Conservation (phyloP, 2,113 vertebrate genomes). For the Syrmaticus mikado region DNA sequence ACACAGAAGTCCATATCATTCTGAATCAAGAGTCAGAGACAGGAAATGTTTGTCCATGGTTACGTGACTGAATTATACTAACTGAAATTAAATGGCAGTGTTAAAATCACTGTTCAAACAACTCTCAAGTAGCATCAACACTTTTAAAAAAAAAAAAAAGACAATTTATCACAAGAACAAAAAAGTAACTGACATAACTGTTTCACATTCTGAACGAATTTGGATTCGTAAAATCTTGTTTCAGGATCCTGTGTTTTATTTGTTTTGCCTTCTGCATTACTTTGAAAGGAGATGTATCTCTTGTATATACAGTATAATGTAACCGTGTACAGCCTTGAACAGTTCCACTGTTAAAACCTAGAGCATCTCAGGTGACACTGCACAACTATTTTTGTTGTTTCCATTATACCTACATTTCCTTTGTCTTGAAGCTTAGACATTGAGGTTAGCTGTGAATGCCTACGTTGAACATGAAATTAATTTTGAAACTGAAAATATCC, state of each 20-base stretch:
- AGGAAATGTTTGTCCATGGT: not conserved
- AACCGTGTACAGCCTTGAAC: not conserved
- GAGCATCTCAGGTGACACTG: not conserved
- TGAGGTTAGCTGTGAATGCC: not conserved
- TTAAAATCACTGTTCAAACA: not conserved
- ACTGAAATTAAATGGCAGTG: not conserved
- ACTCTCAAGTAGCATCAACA: not conserved
- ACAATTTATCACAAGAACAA: too few relatives aligned
- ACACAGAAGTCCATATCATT: rapidly evolving
- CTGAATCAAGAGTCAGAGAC: not conserved
- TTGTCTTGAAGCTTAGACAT: not conserved
- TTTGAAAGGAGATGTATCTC: not conserved
- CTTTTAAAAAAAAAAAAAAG: too few relatives aligned
- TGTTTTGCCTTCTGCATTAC: not conserved
- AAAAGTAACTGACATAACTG: too few relatives aligned
- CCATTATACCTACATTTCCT: not conserved
- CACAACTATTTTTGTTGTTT: not conserved
- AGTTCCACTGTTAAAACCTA: not conserved
- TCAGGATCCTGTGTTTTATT: not conserved
- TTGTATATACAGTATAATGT: not conserved
- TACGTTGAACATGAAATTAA: not conserved
- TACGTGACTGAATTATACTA: not conserved
- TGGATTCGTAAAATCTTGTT: too few relatives aligned
- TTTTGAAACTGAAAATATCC: not conserved
- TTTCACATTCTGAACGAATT: too few relatives aligned